phyloP scores from a whole-genome alignment of 1,140 invertebrate species.

The Oreohelix idahoensis region DNA sequence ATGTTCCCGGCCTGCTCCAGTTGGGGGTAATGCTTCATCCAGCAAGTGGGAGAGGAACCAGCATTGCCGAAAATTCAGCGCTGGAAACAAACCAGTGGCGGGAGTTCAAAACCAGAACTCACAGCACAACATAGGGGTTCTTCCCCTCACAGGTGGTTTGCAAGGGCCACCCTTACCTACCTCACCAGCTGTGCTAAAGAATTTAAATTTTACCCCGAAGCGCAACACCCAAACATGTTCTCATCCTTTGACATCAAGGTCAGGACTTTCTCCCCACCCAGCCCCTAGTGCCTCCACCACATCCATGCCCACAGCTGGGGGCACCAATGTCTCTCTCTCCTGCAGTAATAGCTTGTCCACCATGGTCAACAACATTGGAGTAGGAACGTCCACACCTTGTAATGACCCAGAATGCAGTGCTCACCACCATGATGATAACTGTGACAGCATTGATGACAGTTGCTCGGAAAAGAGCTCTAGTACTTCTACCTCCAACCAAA shows the following conservation, averaged over 20 bases:
- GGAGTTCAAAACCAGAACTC: not conserved
- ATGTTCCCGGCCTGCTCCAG: slow-evolving; percentile 61
- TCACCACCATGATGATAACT: slow-evolving; percentile 69
- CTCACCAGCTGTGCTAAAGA: slow-evolving; percentile 7
- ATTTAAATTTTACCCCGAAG: slow-evolving; percentile 17
- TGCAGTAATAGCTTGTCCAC: slow-evolving; percentile 47
- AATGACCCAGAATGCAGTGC: slow-evolving; percentile 66
- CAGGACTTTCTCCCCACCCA: not conserved
- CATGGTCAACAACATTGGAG: slow-evolving; percentile 65
- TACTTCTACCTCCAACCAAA: slow-evolving; percentile 73
- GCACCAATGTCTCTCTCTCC: not conserved
- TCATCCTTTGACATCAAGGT: not conserved
- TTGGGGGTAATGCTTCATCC: slow-evolving; percentile 62
- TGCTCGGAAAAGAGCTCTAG: slow-evolving; percentile 76
- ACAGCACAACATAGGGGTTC: slow-evolving; percentile 4
- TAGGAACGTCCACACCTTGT: slow-evolving; percentile 66
- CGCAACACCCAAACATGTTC: slow-evolving; percentile 15
- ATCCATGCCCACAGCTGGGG: not conserved
- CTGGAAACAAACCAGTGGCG: slow-evolving; percentile 9
- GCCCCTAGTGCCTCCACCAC: slow-evolving; percentile 5
- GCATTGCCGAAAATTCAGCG: slow-evolving; percentile 29
- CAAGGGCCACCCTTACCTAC: slow-evolving; percentile 17
- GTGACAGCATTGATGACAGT: slow-evolving; percentile 72
- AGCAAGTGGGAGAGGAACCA: slow-evolving; percentile 37
- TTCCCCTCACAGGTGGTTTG: slow-evolving; percentile 6